Evolutionary conservation across 2,888 invertebrate genomes (phyloP).

Genomic region (Leistus spinibarbis): DNA sequence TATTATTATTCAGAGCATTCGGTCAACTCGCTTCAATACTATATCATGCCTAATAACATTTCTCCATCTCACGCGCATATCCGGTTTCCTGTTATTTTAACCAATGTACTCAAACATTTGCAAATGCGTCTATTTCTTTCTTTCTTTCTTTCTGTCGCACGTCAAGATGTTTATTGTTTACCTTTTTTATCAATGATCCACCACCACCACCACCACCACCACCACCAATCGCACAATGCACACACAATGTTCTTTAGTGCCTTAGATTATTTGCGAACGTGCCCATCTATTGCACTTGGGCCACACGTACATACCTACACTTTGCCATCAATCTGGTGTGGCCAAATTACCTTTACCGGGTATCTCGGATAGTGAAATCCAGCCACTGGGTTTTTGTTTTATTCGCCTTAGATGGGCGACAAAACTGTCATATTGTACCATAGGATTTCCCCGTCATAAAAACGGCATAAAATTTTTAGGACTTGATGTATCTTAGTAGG

Average conservation of each 20-base stretch:
- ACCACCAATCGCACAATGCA: not conserved
- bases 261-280: not conserved
- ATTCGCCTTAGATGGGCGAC: not conserved
- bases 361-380: not conserved
- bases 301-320: not conserved
- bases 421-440: not conserved
- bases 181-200: no score
- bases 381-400: not conserved
- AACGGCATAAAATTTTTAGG: not conserved
- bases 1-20: not conserved
- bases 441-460: not conserved
- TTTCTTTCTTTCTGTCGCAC: no score
- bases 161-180: no score
- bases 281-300: not conserved
- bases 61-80: not conserved
- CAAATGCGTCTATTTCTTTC: no score
- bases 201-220: no score
- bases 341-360: not conserved
- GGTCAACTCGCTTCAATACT: not conserved
- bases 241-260: no score
- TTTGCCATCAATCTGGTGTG: not conserved
- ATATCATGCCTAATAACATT: no score
- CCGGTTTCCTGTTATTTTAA: no score
- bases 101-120: no score
- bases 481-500: not conserved